phyloP scores from a whole-genome alignment of 2,113 vertebrate species.

The Nyctereutes procyonoides region DNA sequence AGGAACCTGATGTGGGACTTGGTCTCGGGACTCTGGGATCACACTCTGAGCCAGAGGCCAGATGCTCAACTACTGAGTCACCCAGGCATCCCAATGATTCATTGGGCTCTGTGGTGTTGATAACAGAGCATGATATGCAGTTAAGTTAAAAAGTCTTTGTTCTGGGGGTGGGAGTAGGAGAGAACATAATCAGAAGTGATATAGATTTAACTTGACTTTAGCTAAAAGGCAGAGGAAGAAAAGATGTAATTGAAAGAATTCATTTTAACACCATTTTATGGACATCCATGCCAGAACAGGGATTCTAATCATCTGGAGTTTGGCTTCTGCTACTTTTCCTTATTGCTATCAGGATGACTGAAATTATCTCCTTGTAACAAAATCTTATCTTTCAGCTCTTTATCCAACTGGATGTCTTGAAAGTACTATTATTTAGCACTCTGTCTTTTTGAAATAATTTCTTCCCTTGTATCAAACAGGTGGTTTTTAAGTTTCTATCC shows the following conservation, averaged over 20 bases:
- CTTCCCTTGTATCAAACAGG: not conserved
- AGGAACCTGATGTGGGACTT: too few species aligned
- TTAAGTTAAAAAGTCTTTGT: not conserved
- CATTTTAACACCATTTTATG: not conserved
- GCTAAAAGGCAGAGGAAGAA: slow-evolving; percentile 13
- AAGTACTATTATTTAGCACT: not conserved
- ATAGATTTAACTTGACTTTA: not conserved
- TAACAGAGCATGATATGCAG: not conserved
- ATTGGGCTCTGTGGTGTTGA: not conserved
- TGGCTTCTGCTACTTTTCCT: not conserved
- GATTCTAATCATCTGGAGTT: not conserved
- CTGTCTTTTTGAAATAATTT: not conserved
- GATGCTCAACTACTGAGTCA: too few species aligned
- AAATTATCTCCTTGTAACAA: not conserved
- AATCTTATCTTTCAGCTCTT: not conserved
- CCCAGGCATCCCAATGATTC: not conserved
- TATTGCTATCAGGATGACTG: not conserved
- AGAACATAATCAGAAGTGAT: not conserved
- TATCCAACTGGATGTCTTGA: not conserved
- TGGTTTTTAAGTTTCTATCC: not conserved
- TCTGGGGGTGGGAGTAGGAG: not conserved
- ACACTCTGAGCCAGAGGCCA: too few species aligned
- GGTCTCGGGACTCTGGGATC: too few species aligned
- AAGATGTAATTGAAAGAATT: not conserved
- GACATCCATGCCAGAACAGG: not conserved